These are phyloP conservation scores for Suillia variegata DNA, from an alignment of 2,888 invertebrate species.

Conservation along the genomic window DNA sequence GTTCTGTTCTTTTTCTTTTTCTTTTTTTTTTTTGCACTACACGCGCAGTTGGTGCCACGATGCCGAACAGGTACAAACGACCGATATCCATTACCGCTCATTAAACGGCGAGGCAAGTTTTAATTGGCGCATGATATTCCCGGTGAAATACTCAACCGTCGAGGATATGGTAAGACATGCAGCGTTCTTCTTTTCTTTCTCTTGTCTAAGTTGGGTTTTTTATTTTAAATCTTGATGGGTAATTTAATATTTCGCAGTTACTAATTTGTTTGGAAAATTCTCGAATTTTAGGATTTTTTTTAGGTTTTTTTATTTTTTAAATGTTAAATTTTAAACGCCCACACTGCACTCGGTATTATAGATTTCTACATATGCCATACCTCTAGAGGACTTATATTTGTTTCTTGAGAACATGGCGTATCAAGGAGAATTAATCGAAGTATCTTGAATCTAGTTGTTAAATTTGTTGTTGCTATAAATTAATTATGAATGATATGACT, in stretches of 20 bases:
- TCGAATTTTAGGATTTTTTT: too few species aligned
- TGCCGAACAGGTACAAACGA: constrained; percentile 72
- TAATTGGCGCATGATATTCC: constrained; percentile 90
- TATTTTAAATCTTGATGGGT: constrained; percentile 32
- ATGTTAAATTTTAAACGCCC: too few species aligned
- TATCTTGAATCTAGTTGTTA: too few species aligned
- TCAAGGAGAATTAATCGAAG: too few species aligned
- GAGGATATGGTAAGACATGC: constrained; percentile 73
- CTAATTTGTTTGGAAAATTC: not conserved
- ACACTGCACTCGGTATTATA: too few species aligned
- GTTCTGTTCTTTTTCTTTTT: constrained; percentile 24
- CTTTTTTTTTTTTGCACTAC: constrained; percentile 13
- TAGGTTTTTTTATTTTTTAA: too few species aligned
- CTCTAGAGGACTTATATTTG: too few species aligned
- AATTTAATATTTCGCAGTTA: constrained; percentile 31
- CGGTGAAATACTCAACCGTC: constrained; percentile 74
- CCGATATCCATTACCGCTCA: constrained; percentile 84
- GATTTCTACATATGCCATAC: too few species aligned
- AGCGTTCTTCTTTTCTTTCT: constrained; percentile 3
- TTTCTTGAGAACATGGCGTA: too few species aligned
- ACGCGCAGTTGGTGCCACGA: constrained; percentile 75
- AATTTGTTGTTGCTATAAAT: too few species aligned
- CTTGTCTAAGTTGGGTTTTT: constrained; percentile 7
- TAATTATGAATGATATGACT: too few species aligned
- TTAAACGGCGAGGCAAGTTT: constrained; percentile 80